Percentiles rank a stretch among this genome's conserved stretches.
Conservation (phyloP, 1,140 invertebrate species). For the Drosophila repletoides region DNA sequence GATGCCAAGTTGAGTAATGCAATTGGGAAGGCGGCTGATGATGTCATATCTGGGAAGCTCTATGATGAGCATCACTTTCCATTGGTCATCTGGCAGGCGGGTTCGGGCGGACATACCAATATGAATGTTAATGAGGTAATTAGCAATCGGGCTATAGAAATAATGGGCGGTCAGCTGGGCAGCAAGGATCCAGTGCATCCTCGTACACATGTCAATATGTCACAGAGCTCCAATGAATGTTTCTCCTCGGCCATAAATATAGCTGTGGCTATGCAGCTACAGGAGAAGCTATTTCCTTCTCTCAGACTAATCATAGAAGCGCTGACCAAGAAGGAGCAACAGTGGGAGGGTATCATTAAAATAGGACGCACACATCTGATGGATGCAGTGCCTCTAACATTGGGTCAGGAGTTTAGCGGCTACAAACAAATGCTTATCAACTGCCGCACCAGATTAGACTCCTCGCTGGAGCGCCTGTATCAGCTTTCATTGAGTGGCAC, state of each 20-base stretch:
- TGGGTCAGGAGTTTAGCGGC: constrained; percentile 99
- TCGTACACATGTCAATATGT: constrained; percentile 99
- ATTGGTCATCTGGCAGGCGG: constrained; percentile 98
- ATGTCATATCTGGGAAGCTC: constrained; percentile 96
- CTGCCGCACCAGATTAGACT: constrained; percentile 92
- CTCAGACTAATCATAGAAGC: constrained; percentile 88
- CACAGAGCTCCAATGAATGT: constrained; percentile 98
- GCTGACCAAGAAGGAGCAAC: constrained; percentile 89
- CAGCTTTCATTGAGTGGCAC: constrained; percentile 97
- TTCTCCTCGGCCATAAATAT: constrained; percentile 99
- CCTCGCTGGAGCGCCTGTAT: constrained; percentile 91
- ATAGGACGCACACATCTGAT: constrained; percentile 93
- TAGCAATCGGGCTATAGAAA: constrained; percentile 96
- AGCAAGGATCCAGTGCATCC: constrained; percentile 98
- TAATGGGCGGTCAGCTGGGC: constrained; percentile 95
- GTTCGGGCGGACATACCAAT: constrained; percentile 98
- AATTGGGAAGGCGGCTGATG: constrained; percentile 95
- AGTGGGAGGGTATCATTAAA: constrained; percentile 96
- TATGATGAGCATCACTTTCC: constrained; percentile 97
- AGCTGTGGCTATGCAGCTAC: constrained; percentile 95
- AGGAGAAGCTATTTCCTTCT: constrained; percentile 91
- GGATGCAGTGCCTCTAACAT: constrained; percentile 97
- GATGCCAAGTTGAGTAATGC: constrained; percentile 93
- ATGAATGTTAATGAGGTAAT: constrained; percentile 99
- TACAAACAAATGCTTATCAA: constrained; percentile 94